phyloP scores from a whole-genome alignment of 92 coral and sea anemone species.

The Galaxea fascicularis region DNA sequence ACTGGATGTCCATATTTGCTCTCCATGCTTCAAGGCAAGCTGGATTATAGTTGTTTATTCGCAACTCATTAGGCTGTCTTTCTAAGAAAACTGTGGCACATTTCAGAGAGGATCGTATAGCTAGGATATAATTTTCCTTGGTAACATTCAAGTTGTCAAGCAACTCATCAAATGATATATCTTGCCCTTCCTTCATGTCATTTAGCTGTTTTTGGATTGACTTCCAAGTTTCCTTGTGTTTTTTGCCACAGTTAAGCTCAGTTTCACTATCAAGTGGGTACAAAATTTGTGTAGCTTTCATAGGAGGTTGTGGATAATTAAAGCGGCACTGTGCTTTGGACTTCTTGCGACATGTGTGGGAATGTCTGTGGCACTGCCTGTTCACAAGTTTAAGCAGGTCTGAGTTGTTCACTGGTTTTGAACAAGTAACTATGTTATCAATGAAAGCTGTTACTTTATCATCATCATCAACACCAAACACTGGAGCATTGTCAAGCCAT shows the following conservation, averaged over 20 bases:
- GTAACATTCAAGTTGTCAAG: slow-evolving; percentile 20
- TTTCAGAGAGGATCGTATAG: slow-evolving; percentile 43
- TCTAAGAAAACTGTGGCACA: slow-evolving; percentile 49
- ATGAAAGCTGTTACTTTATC: too few species aligned
- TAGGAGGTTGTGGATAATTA: slow-evolving; percentile 38
- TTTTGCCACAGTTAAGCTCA: slow-evolving; percentile 10
- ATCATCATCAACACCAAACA: too few species aligned
- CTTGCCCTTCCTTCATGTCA: slow-evolving; percentile 45
- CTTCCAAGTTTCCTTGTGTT: slow-evolving; percentile 31
- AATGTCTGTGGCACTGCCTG: slow-evolving; percentile 11
- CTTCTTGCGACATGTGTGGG: slow-evolving; percentile 31
- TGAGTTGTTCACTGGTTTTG: too few species aligned
- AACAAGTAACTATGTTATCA: too few species aligned
- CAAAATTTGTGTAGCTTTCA: slow-evolving; percentile 11
- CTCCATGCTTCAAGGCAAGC: slow-evolving; percentile 39
- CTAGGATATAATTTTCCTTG: slow-evolving; percentile 29
- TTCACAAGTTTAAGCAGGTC: too few species aligned
- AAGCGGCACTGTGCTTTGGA: slow-evolving; percentile 27
- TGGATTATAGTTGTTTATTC: slow-evolving; percentile 14
- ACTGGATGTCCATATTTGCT: too few species aligned
- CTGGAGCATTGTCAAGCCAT: too few species aligned
- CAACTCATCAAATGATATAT: slow-evolving; percentile 33
- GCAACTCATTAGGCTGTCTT: slow-evolving; percentile 38
- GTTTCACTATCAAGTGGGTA: slow-evolving; percentile 29
- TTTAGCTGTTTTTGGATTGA: slow-evolving; percentile 23